A percentile compares a stretch with the other conserved stretches of the same genome.
phyloP scores from a whole-genome alignment of 2,888 invertebrate species.

The Caenorhabditis sp. region DNA sequence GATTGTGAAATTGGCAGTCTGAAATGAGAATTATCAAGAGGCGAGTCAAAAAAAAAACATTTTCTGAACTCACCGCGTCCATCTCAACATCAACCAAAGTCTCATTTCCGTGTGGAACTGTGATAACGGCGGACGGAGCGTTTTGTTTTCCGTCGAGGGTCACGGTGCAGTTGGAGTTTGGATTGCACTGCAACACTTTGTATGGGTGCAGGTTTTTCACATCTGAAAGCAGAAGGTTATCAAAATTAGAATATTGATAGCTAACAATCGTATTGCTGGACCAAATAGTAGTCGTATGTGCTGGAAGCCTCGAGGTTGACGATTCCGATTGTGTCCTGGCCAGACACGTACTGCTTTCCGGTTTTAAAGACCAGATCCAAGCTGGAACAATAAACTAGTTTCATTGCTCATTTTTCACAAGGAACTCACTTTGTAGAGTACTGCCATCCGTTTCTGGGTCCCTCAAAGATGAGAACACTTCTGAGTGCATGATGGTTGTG shows the following conservation, averaged over 20 bases:
- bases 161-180: background rate
- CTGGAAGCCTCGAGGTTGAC: background rate
- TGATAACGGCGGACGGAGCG: background rate
- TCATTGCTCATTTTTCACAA: background rate
- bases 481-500: slow-evolving; percentile 1
- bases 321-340: background rate
- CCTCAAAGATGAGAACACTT: slow-evolving; percentile 15
- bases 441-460: background rate
- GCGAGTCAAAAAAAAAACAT: background rate
- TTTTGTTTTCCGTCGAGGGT: background rate
- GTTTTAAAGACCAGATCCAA: background rate
- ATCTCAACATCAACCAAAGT: background rate
- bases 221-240: background rate
- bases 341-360: background rate
- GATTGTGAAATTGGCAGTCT: slow-evolving; percentile 5
- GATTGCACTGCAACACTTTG: background rate
- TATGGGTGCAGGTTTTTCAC: background rate
- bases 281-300: background rate
- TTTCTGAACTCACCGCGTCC: background rate
- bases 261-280: slow-evolving; percentile 4
- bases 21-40: background rate
- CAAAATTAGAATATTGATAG: background rate
- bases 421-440: slow-evolving; percentile 10
- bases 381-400: background rate
- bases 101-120: background rate